Percentiles rank a stretch among this genome's conserved stretches.
Evolutionary conservation across 1,140 invertebrate genomes (phyloP).

Genomic region (Sweltsa coloradensis): DNA sequence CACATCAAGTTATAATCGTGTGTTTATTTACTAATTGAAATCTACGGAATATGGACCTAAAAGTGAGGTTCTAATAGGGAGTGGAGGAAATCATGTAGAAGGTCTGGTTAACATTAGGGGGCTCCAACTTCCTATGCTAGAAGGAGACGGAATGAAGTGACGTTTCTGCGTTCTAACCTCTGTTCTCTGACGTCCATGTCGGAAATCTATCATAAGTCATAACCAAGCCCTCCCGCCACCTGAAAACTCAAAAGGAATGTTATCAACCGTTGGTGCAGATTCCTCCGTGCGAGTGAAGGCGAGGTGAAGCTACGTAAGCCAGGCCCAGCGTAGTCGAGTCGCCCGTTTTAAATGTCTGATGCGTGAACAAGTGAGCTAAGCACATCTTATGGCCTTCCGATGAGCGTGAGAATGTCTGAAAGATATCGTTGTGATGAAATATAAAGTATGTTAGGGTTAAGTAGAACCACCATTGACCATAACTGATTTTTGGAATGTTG

Average conservation of each 20-base stretch:
- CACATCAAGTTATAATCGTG: too few relatives aligned
- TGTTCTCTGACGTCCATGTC: too few relatives aligned
- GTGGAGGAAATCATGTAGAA: too few relatives aligned
- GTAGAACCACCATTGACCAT: not conserved
- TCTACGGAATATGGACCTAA: too few relatives aligned
- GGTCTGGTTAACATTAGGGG: too few relatives aligned
- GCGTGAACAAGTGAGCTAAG: constrained; percentile 38
- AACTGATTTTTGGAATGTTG: not conserved
- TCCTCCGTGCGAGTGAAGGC: constrained; percentile 31
- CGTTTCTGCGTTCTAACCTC: too few relatives aligned
- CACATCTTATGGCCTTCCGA: constrained; percentile 27
- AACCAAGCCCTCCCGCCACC: constrained; percentile 8
- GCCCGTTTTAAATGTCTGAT: constrained; percentile 34
- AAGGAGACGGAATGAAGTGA: too few relatives aligned
- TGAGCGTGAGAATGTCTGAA: constrained; percentile 33
- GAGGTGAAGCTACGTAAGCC: constrained; percentile 36
- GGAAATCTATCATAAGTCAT: too few relatives aligned
- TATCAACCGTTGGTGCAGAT: constrained; percentile 36
- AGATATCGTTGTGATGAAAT: too few relatives aligned
- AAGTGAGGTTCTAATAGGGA: too few relatives aligned
- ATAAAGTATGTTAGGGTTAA: not conserved
- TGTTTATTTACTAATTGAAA: too few relatives aligned
- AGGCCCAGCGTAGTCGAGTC: constrained; percentile 34
- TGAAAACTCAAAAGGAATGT: constrained; percentile 18
- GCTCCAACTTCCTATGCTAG: too few relatives aligned